These are phyloP conservation scores for Pipistrellus pygmaeus DNA, from an alignment of 2,797 vertebrate genomes.

Conservation along the genomic window DNA sequence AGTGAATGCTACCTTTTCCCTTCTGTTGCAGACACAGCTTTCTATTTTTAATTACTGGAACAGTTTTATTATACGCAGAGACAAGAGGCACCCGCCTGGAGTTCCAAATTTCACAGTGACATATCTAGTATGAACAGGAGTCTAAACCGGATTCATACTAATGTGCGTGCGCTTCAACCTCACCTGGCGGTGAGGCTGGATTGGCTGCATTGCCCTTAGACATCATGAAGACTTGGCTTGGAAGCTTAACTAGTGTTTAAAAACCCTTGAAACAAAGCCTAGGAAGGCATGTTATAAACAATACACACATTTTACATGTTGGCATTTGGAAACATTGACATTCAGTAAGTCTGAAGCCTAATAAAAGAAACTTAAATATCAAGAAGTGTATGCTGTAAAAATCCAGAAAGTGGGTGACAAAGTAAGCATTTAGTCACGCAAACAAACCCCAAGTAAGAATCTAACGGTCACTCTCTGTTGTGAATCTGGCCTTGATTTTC, in stretches of 20 bases:
- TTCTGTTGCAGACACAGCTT: not conserved
- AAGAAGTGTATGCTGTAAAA: conserved; percentile 13
- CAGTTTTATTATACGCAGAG: not conserved
- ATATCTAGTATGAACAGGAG: not conserved
- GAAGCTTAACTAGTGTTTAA: conserved; percentile 25
- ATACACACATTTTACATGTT: not conserved
- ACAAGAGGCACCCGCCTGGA: not conserved
- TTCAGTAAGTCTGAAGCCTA: not conserved
- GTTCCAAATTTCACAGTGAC: not conserved
- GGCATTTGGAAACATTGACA: not conserved
- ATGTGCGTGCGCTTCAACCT: not conserved
- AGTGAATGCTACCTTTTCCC: not conserved
- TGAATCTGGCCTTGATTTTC: not conserved
- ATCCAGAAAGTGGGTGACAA: not conserved
- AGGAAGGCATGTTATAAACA: conserved; percentile 24
- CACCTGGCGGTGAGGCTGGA: not conserved
- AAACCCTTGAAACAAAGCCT: not conserved
- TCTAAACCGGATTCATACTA: not conserved
- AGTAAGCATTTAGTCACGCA: not conserved
- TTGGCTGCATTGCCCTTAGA: not conserved
- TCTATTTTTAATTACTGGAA: not conserved
- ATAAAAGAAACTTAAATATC: conserved; percentile 4
- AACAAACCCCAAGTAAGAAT: not conserved
- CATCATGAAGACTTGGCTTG: not conserved
- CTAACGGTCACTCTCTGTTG: not conserved